Evolutionary conservation across 2,113 vertebrate species (phyloP).

Genomic region (Danio rerio): DNA sequence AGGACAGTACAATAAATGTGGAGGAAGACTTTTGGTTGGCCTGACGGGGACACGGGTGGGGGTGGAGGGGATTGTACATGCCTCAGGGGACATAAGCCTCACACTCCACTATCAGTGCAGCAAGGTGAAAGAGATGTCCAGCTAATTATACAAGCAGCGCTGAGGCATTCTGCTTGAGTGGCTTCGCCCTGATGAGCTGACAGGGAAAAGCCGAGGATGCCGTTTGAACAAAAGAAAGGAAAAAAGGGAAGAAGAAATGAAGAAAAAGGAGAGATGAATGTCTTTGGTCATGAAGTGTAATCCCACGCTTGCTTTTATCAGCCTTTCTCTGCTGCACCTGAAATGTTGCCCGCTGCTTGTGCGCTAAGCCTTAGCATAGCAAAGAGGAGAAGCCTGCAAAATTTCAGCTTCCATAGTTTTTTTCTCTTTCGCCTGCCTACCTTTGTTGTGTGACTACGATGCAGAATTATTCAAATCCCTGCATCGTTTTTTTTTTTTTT

Average conservation of each 20-base stretch:
- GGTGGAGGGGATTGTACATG: conserved; percentile 49
- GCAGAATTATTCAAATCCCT: conserved; percentile 77
- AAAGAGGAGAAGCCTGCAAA: conserved; percentile 57
- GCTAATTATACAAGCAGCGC: conserved; percentile 64
- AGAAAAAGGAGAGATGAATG: conserved; percentile 59
- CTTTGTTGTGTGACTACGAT: conserved; percentile 72
- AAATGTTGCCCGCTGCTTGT: conserved; percentile 60
- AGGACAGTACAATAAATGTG: not conserved
- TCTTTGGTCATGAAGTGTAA: conserved; percentile 66
- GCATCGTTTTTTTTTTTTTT: conserved; percentile 52
- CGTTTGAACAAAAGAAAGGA: conserved; percentile 50
- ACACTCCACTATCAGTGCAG: conserved; percentile 57
- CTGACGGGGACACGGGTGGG: conserved; percentile 5
- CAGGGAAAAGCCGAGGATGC: conserved; percentile 60
- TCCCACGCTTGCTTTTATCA: conserved; percentile 64
- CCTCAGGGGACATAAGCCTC: conserved; percentile 58
- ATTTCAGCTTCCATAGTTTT: conserved; percentile 59
- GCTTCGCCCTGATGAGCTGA: conserved; percentile 58
- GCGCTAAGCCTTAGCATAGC: conserved; percentile 60
- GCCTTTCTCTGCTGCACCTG: conserved; percentile 57
- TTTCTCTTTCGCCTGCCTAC: conserved; percentile 56
- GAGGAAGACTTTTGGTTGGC: conserved; percentile 38
- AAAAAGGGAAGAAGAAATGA: conserved; percentile 41
- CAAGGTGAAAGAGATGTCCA: conserved; percentile 67
- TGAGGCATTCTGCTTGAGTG: conserved; percentile 62